Evolutionary conservation across 2,888 invertebrate species (phyloP), one percentile per base, ranked within the genome.

Genomic region (Diachrysia chrysitis): DNA sequence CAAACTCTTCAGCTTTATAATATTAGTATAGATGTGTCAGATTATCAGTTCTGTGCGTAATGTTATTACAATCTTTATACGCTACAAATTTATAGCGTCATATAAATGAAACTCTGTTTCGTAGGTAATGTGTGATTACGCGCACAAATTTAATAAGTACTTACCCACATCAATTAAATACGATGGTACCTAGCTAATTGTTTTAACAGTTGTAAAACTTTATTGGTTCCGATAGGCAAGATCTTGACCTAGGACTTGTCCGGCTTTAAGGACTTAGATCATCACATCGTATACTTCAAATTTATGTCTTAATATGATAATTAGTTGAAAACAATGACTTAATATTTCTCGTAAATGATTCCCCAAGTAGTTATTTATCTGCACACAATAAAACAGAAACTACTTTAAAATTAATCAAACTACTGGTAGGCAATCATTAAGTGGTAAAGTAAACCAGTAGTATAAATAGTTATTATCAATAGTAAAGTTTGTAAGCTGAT

Each of bases 141-240:
- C 19, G 35, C 17, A 60, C 53, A 6, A 51, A 77, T 64, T 48
- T 55, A 35, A 55, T 61, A 25, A 17, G 60, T 51, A 17, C 1
- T 0, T 17, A 21, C 12, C 19, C 17, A 42, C 42, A 42, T n/a
- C 5, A 42, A 42, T 42, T 42, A 48, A n/a, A 21, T 12, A 51
- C 3, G 48, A 3, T 21, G 3, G 21, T 19, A n/a, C n/a, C n/a
- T n/a, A n/a, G n/a, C n/a, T n/a, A 19, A 48, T 51, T 12, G 21
- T 51, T 51, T 51, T 51, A 19, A 19, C 42, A n/a, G 42, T 42
- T 42, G 14, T 29, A 32, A 0, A 57, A n/a, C n/a, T 19, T 54
- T 48, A 58, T 57, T 63, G 53, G 60, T 58, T 19, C 64, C 71
- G 17, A 29, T 37, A 37, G 37, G 53, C 54, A 42, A 77, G 54